Conservation (phyloP, 2,113 vertebrate species). For the Rhombomys opimus region DNA sequence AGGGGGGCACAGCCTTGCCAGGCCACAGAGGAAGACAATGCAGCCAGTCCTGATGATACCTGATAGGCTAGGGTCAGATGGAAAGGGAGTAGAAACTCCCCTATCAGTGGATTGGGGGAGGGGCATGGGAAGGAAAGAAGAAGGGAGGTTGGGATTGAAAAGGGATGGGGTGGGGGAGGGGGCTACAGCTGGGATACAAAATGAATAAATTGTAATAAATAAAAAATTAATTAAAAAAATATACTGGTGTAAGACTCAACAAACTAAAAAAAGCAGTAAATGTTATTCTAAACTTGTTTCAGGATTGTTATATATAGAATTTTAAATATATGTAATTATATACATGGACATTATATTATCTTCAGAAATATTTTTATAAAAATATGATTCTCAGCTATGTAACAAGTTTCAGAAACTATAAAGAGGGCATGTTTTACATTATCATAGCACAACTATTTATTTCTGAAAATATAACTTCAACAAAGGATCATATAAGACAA, state of each 20-base stretch:
- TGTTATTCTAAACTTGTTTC: neutral
- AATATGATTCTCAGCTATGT: neutral
- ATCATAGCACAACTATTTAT: neutral
- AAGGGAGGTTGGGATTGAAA: too few species aligned
- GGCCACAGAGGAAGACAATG: too few species aligned
- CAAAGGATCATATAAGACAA: neutral
- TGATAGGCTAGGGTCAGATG: too few species aligned
- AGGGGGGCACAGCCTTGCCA: too few species aligned
- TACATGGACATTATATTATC: neutral
- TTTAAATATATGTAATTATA: fast-evolving
- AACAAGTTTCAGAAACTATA: neutral
- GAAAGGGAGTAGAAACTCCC: too few species aligned
- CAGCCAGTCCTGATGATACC: too few species aligned
- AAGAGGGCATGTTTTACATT: neutral
- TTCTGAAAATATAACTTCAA: neutral
- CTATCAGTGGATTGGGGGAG: too few species aligned
- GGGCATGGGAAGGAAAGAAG: too few species aligned
- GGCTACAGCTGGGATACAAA: too few species aligned
- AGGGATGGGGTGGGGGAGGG: too few species aligned
- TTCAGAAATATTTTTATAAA: neutral
- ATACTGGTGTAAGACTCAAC: neutral
- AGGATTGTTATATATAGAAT: neutral
- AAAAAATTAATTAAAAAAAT: neutral
- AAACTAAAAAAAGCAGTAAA: neutral
- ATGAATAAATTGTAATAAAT: too few species aligned